Base-by-base conservation (phyloP, 1,140 invertebrate species). In the Galleria mellonella region DNA sequence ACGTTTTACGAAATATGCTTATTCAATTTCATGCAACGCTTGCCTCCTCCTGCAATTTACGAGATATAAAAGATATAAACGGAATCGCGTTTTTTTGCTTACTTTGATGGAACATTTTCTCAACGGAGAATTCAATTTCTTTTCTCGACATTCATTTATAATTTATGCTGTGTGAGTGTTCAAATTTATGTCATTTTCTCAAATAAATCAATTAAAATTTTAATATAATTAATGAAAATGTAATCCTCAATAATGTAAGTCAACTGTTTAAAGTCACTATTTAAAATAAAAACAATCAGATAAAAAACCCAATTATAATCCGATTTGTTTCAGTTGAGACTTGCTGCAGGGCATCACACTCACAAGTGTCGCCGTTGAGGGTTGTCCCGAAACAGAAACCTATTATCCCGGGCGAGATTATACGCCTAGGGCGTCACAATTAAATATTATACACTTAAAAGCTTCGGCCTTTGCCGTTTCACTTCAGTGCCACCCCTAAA, bases 401-500 rank as follows among this genome's bases (percentile, higher is more conserved):
- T 86, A 87, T 87, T 87, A 87, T 87, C 83, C 76, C 75, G 67
- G 83, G 86, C 73, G 83, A 84, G 83, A 87, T 87, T 86, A 87
- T 87, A 72, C 84, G 83, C 86, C 86, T 82, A 82, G 82, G 84
- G 84, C 83, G 76, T 85, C 73, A 86, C 86, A 87, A 87, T 87
- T 87, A 87, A 86, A 87, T 83, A 85, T 85, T 82, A 83, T 83
- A 85, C 85, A 86, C 81, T 86, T 86, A 86, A 86, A 83, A 85
- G 85, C 85, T 85, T 85, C 83, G 79, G 72, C 74, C 77, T 86
- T 85, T 79, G 79, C 81, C 76, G 77, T 86, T 84, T 86, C 77
- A 79, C 78, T 81, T 78, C 69, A 71, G 69, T 83, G 77, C 77
- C 79, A 85, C 79, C 82, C 82, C 82, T 85, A 83, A 85, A 83